Base-by-base conservation (phyloP, 92 coral and sea anemone species). In the Pocillopora grandis region DNA sequence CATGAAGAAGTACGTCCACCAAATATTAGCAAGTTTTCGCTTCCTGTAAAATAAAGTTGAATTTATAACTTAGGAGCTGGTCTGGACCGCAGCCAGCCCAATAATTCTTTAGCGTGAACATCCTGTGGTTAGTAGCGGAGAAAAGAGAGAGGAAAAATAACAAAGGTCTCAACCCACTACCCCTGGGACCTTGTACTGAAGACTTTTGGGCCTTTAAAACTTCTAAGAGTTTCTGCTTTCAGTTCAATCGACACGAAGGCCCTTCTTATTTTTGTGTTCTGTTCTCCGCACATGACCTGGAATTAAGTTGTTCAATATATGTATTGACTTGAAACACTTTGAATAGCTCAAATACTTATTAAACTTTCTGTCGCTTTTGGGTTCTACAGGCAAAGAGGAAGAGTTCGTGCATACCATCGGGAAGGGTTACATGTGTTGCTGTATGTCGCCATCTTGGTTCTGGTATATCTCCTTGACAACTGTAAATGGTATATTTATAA, bases 371-470 rank as follows among this genome's bases (percentile, higher is more conserved):
- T 18, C 23, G 20, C 55, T 37, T 12, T 56, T 58, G 11, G 42
- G 5, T 9, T 48, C 62, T 11, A n/a, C 33, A 19, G 59, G 42
- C 33, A 9, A 5, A 71, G 13, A 71, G 5, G 13, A 16, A 75
- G 23, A 21, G 58, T 57, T 2, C 33, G 23, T 73, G 15, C 63
- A 14, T 83, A 83, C 86, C 86, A 73, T 83, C 80, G 13, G 74
- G 66, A 27, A 83, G 66, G 58, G 55, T 18, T 23, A 83, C 16
- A 62, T 12, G 70, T 17, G 98, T 89, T 10, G 98, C 85, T 52
- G 89, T 91, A 80, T 94, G 95, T 8, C 98, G 90, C 98, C 98
- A 94, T 76, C 98, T 91, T 62, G 92, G 93, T 37, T 82, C 62
- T 14, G 98, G 95, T 31, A 70, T 79, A 14, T 77, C 85, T 20